Evolutionary conservation across 2,797 vertebrate species (phyloP).

Genomic region (Cryptoblepharus egeriae): DNA sequence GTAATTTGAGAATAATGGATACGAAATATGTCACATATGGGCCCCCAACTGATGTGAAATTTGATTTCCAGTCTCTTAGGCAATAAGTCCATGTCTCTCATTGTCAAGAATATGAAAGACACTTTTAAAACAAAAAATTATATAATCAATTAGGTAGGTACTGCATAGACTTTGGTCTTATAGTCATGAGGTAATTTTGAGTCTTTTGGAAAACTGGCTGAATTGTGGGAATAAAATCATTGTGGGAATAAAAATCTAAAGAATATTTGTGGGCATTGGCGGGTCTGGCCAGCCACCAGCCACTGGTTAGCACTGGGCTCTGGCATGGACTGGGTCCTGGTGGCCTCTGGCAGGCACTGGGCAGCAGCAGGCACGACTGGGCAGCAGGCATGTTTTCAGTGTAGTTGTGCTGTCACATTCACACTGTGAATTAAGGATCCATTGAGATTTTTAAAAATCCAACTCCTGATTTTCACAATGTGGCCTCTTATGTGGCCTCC

Average conservation of each 20-base stretch:
- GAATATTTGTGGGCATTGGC: too few species aligned
- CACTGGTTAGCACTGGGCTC: too few species aligned
- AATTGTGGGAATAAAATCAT: too few species aligned
- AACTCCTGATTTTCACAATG: background rate
- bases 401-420: background rate
- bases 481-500: background rate
- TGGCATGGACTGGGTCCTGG: too few species aligned
- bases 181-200: background rate
- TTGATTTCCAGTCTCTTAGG: background rate
- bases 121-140: background rate
- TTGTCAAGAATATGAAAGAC: background rate
- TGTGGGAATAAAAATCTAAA: too few species aligned
- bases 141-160: background rate
- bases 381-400: background rate
- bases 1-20: background rate
- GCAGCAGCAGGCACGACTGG: too few species aligned
- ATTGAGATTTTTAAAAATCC: background rate
- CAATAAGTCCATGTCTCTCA: background rate
- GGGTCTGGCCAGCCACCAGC: too few species aligned
- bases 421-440: background rate
- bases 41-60: background rate
- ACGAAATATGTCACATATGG: background rate
- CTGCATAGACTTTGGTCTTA: background rate
- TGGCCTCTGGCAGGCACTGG: too few species aligned
- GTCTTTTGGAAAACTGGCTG: too few species aligned